phyloP scores from a whole-genome alignment of 2,113 vertebrate genomes.

The Colinus virginianus region DNA sequence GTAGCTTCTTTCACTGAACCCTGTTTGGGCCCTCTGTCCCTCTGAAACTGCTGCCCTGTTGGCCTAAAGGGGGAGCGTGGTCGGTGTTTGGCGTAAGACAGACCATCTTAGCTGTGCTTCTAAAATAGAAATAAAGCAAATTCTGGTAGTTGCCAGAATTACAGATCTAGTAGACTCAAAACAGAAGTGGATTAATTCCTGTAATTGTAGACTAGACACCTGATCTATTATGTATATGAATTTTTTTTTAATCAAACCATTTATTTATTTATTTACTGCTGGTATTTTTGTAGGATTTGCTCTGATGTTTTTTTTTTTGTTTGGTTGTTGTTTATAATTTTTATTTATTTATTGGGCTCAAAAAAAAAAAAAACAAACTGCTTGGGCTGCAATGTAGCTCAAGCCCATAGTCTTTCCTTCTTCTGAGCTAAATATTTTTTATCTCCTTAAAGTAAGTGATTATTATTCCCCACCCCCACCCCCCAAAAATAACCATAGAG shows the following conservation, averaged over 20 bases:
- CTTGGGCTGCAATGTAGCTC: background rate
- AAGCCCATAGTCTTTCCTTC: background rate
- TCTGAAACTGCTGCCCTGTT: background rate
- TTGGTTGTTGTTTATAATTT: no score
- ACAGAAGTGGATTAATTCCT: background rate
- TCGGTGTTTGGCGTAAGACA: fast-evolving
- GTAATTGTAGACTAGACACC: background rate
- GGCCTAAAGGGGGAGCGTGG: background rate
- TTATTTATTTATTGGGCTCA: background rate
- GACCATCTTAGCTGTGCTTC: background rate
- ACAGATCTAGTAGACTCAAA: background rate
- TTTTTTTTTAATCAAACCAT: background rate
- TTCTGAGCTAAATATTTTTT: background rate
- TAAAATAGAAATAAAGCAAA: background rate
- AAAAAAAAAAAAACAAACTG: background rate
- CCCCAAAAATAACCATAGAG: background rate
- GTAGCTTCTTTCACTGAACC: background rate
- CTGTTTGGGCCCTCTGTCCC: background rate
- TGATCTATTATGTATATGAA: no score
- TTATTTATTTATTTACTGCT: background rate
- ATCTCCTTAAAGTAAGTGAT: background rate
- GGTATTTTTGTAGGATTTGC: no score
- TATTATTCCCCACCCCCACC: background rate
- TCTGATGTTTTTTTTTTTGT: background rate
- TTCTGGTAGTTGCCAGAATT: background rate